These are phyloP conservation scores for Microctenopoma lineatum DNA, from an alignment of 2,797 vertebrate genomes.

Conservation along the genomic window DNA sequence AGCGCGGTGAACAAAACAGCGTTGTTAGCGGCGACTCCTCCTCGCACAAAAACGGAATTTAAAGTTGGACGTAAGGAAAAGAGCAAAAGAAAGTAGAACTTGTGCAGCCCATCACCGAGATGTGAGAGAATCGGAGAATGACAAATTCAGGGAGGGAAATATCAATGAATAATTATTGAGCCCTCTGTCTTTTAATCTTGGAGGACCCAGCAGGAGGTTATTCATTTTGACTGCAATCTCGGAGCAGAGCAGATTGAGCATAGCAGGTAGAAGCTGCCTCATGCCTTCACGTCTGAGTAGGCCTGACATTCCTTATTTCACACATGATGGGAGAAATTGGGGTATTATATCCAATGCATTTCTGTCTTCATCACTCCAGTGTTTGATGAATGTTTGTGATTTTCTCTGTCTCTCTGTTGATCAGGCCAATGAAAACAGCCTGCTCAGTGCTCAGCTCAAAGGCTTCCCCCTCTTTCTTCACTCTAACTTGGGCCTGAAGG, in stretches of 20 bases:
- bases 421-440: conserved; percentile 98
- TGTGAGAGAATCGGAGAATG: conserved; percentile 40
- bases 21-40: conserved; percentile 8
- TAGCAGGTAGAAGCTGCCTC: conserved; percentile 72
- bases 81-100: conserved; percentile 12
- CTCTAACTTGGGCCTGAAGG: conserved; percentile 96
- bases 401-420: conserved; percentile 47
- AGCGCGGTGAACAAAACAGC: neutral
- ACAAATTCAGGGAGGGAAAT: conserved; percentile 37
- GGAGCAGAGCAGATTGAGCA: conserved; percentile 60
- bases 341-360: conserved; percentile 60
- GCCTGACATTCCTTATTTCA: conserved; percentile 74
- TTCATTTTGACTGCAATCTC: conserved; percentile 60
- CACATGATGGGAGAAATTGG: conserved; percentile 65
- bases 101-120: conserved; percentile 10
- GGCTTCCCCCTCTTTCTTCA: conserved; percentile 98
- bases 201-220: conserved; percentile 65
- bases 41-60: conserved; percentile 18
- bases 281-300: conserved; percentile 60
- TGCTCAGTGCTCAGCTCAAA: conserved; percentile 97
- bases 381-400: conserved; percentile 60
- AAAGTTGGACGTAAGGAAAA: conserved; percentile 3
- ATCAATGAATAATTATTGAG: conserved; percentile 52
- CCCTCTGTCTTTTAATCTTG: conserved; percentile 40
- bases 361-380: conserved; percentile 60